Percentiles rank a stretch among this genome's conserved stretches.
phyloP scores from a whole-genome alignment of 1,140 invertebrate genomes.

The Zeugodacus cucurbitae region DNA sequence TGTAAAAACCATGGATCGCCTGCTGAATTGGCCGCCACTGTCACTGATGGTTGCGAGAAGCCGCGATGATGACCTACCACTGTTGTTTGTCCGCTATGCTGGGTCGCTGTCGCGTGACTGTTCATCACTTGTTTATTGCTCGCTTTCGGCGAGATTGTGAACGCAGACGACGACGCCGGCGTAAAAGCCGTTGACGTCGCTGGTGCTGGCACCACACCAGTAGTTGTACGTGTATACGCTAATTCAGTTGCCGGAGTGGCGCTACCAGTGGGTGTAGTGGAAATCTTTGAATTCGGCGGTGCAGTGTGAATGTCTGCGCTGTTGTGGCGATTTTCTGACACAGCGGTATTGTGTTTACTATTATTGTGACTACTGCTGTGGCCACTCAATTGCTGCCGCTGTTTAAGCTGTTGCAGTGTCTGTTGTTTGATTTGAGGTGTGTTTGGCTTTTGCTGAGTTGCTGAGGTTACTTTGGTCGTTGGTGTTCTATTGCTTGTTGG shows the following conservation, averaged over 20 bases:
- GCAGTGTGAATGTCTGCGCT: neutral
- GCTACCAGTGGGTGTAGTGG: neutral
- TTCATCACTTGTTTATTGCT: slow-evolving; percentile 57
- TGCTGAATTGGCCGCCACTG: slow-evolving; percentile 55
- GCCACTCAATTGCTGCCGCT: neutral
- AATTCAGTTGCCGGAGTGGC: neutral
- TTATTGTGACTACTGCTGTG: slow-evolving; percentile 4
- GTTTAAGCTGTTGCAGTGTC: neutral
- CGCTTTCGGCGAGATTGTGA: neutral
- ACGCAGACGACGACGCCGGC: slow-evolving; percentile 20
- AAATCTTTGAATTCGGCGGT: neutral
- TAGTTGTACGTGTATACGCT: slow-evolving; percentile 34
- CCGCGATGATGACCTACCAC: slow-evolving; percentile 66
- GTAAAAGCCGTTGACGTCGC: slow-evolving; percentile 26
- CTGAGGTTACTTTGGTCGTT: slow-evolving; percentile 29
- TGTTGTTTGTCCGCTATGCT: slow-evolving; percentile 63
- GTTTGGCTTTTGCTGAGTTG: slow-evolving; percentile 38
- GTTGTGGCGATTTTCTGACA: neutral
- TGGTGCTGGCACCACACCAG: slow-evolving; percentile 19
- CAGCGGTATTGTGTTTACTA: neutral
- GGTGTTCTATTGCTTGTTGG: slow-evolving; percentile 37
- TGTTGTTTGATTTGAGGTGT: slow-evolving; percentile 25
- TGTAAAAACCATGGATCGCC: slow-evolving; percentile 67
- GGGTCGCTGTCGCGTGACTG: slow-evolving; percentile 64
- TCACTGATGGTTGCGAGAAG: slow-evolving; percentile 63